A percentile compares a stretch with the other conserved stretches of the same genome.
Evolutionary conservation across 2,113 vertebrate genomes (phyloP).

Genomic region (Ammodramus savannarum): DNA sequence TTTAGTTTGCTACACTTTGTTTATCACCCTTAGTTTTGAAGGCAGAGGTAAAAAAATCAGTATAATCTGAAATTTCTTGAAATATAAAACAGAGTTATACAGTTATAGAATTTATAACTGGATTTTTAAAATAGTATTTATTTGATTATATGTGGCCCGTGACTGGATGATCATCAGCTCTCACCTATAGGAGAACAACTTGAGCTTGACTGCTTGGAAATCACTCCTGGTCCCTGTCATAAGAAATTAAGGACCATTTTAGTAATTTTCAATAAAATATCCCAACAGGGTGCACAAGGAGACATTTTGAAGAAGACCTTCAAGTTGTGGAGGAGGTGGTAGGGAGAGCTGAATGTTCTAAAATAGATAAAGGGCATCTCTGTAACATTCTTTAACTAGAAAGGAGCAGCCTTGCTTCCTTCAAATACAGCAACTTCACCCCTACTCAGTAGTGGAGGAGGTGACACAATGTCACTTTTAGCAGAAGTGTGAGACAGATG

Average conservation of each 20-base stretch:
- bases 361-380: neutral
- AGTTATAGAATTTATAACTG: neutral
- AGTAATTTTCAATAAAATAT: neutral
- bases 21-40: neutral
- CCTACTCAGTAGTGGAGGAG: neutral
- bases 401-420: neutral
- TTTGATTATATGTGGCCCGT: neutral
- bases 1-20: neutral
- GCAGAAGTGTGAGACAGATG: neutral
- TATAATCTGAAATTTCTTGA: neutral
- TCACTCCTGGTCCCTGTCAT: neutral
- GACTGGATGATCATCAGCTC: neutral
- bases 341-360: neutral
- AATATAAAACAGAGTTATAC: neutral
- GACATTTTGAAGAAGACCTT: neutral
- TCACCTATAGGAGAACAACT: neutral
- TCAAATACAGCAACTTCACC: neutral
- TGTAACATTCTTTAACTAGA: neutral
- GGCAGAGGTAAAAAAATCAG: neutral
- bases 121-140: neutral
- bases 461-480: neutral
- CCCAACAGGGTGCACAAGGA: rapidly evolving
- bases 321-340: neutral
- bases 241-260: neutral
- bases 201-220: neutral